Evolutionary conservation across 1,140 invertebrate genomes (phyloP), one percentile per base, ranked within the genome.

Genomic region (Lasaia peninsularis): DNA sequence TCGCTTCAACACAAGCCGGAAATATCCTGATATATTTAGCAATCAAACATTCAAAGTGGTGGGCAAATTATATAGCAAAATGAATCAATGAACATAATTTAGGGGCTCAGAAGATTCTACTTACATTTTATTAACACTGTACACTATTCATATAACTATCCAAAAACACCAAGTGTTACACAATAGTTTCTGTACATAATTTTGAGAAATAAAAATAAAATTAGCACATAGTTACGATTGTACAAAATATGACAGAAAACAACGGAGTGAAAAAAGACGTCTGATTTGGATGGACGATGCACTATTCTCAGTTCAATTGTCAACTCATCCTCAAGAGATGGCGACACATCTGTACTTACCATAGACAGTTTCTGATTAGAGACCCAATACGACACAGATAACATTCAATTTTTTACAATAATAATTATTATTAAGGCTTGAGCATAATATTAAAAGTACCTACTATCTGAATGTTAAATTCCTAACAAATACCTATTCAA

Each of bases 181-280:
- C 70, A 65, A 67, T 64, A 72, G 58, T 78, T 65, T 72, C 58
- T 71, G 62, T 63, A 71, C 69, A 78, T 73, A 63, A 74, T 80
- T 70, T 61, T 51, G 62, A 55, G 54, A 72, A 76, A 67, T 65
- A 71, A 72, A 72, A 71, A 67, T 76, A 68, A 65, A 71, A 71
- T 71, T 63, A 78, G 67, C 70, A 78, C 78, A 74, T 72, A 75
- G 65, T 76, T 82, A 76, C 78, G 71, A 79, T 73, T 79, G 63
- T 71, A 75, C 55, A 71, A 77, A 70, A 72, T 44, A 48, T 79
- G 78, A 81, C 78, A 85, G 75, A 82, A 84, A 86, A 83, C 73
- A 84, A 75, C 71, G 73, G 72, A 80, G 74, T 80, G 73, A 71
- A 80, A 83, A 76, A 79, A 84, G 75, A 82, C 75, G 80, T 83